A percentile compares a stretch with the other conserved stretches of the same genome.
Evolutionary conservation across 2,888 invertebrate species (phyloP).

Genomic region (Fissipunctia ypsillon): DNA sequence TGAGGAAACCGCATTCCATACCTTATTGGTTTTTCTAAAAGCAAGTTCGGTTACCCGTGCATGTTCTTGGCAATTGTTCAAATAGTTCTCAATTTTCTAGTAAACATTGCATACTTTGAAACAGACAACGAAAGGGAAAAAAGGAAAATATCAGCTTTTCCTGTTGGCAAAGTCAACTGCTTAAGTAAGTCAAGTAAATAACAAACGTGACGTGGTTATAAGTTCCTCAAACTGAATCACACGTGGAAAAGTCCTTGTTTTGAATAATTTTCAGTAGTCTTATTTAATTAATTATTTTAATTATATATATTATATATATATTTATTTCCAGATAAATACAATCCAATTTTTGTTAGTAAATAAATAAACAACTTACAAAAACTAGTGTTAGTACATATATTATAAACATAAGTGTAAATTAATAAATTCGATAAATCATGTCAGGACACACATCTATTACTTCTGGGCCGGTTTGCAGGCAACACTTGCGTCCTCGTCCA

Average conservation of each 20-base stretch:
- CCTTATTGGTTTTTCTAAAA: background rate
- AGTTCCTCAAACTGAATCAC: constrained; percentile 20
- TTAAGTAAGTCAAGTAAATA: constrained; percentile 18
- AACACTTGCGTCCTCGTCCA: too few relatives aligned
- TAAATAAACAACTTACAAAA: too few relatives aligned
- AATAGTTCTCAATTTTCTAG: constrained; percentile 18
- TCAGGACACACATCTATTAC: too few relatives aligned
- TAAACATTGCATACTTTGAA: background rate
- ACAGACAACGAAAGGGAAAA: constrained; percentile 20
- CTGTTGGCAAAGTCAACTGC: constrained; percentile 33
- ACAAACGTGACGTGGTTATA: background rate
- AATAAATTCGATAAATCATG: too few relatives aligned
- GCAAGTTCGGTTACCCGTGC: background rate
- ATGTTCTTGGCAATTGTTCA: constrained; percentile 36
- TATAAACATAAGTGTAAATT: too few relatives aligned
- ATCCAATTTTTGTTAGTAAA: too few relatives aligned
- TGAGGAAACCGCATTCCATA: background rate
- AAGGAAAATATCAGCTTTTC: constrained; percentile 20
- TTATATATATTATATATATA: too few relatives aligned
- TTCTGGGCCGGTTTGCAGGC: too few relatives aligned
- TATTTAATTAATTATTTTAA: too few relatives aligned
- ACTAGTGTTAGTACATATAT: too few relatives aligned
- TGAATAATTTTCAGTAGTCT: constrained; percentile 22
- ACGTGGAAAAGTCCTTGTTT: constrained; percentile 21
- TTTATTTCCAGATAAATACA: too few relatives aligned